Evolutionary conservation across 2,113 vertebrate species (phyloP).

Genomic region (Odocoileus virginianus): DNA sequence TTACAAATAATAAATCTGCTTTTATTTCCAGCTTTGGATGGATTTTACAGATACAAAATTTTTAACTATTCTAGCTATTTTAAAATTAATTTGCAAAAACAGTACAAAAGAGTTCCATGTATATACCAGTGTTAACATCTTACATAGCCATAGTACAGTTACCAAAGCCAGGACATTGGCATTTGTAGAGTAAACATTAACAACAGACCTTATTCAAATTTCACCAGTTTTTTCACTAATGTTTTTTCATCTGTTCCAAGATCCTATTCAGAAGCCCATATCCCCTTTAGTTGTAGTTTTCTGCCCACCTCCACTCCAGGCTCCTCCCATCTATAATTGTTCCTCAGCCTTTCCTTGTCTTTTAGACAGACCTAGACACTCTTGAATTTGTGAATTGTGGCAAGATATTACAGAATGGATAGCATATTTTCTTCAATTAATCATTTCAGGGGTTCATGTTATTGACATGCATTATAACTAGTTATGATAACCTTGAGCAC

Average conservation of each 20-base stretch:
- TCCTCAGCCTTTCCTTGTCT: not conserved
- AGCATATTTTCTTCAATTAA: not conserved
- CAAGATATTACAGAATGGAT: not conserved
- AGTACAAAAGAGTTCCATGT: not conserved
- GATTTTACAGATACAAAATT: not conserved
- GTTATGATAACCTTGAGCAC: not conserved
- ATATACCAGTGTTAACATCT: not conserved
- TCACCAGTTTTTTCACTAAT: not conserved
- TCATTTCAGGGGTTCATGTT: not conserved
- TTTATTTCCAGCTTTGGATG: conserved; percentile 4
- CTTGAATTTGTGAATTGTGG: not conserved
- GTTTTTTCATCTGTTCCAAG: not conserved
- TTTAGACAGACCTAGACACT: not conserved
- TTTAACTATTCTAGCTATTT: not conserved
- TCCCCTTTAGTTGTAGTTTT: not conserved
- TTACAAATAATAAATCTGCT: conserved; percentile 18
- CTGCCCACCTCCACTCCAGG: not conserved
- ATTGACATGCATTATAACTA: not conserved
- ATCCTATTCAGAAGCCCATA: not conserved
- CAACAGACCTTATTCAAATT: not conserved
- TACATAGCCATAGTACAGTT: not conserved
- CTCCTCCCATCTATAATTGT: not conserved
- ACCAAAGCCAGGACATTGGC: not conserved
- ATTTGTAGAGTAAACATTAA: not conserved
- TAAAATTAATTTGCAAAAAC: not conserved